phyloP scores from a whole-genome alignment of 2,797 vertebrate genomes.

The Neopelma chrysocephalum region DNA sequence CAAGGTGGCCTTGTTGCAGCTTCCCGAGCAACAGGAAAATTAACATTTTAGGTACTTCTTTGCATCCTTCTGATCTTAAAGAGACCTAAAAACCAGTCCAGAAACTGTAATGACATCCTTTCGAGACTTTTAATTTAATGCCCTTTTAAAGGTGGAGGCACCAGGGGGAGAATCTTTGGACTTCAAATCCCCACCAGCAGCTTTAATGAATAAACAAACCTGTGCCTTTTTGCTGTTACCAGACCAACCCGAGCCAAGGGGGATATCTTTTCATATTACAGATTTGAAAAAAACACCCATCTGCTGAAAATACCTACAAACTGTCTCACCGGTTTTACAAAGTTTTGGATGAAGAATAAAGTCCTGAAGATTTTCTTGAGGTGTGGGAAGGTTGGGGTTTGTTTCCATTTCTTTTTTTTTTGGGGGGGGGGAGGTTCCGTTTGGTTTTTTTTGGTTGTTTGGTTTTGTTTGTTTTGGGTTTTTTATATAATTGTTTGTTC shows the following conservation, averaged over 20 bases:
- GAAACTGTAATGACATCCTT: background rate
- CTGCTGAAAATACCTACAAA: background rate
- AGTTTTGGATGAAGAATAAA: background rate
- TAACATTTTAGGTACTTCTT: background rate
- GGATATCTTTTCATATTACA: background rate
- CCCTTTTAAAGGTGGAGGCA: background rate
- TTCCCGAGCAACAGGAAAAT: background rate
- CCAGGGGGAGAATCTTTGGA: background rate
- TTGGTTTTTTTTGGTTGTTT: background rate
- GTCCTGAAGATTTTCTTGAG: background rate
- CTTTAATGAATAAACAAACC: slow-evolving; percentile 1
- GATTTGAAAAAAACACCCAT: background rate
- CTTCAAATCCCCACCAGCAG: background rate
- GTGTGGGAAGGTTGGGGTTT: background rate
- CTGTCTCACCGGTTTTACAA: fast-evolving
- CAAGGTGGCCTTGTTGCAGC: background rate
- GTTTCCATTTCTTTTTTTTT: too few species aligned
- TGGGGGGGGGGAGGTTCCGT: too few species aligned
- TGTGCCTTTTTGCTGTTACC: background rate
- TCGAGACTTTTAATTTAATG: background rate
- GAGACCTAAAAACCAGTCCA: background rate
- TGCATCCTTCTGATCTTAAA: background rate
- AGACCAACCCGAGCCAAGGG: background rate
- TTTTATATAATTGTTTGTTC: background rate
- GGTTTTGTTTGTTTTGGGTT: background rate